phyloP scores from a whole-genome alignment of 2,113 vertebrate genomes.

The Axis porcinus region DNA sequence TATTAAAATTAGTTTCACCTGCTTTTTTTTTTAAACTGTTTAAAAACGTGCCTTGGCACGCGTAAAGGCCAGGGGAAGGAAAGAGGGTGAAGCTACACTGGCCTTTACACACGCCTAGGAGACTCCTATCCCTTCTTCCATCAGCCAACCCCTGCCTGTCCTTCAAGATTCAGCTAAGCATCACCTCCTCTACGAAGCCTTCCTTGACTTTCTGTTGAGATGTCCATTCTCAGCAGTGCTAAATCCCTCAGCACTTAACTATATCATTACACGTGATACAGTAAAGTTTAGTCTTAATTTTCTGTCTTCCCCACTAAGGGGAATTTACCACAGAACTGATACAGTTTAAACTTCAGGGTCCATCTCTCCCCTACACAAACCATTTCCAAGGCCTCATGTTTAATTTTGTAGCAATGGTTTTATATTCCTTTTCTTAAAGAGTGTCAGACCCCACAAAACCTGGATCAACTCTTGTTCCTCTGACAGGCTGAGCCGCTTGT shows the following conservation, averaged over 20 bases:
- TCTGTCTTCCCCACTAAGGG: background rate
- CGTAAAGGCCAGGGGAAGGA: background rate
- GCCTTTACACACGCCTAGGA: background rate
- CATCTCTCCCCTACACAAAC: background rate
- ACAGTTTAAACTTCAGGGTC: background rate
- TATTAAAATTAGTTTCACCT: background rate
- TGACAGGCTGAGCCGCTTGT: background rate
- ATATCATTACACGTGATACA: background rate
- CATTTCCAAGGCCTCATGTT: background rate
- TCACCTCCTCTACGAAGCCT: background rate
- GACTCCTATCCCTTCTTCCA: background rate
- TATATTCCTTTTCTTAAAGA: conserved; percentile 2
- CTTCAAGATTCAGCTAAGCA: background rate
- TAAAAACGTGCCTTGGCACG: background rate
- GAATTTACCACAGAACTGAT: background rate
- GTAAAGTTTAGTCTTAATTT: background rate
- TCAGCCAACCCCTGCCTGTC: background rate
- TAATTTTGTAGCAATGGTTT: background rate
- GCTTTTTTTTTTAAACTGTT: background rate
- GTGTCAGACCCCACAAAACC: background rate
- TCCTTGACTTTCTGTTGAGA: background rate
- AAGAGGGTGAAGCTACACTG: background rate
- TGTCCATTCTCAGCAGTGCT: background rate
- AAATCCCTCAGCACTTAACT: background rate
- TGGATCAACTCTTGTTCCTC: background rate